Base-by-base conservation (phyloP, 2,113 vertebrate species). In the Bos taurus region DNA sequence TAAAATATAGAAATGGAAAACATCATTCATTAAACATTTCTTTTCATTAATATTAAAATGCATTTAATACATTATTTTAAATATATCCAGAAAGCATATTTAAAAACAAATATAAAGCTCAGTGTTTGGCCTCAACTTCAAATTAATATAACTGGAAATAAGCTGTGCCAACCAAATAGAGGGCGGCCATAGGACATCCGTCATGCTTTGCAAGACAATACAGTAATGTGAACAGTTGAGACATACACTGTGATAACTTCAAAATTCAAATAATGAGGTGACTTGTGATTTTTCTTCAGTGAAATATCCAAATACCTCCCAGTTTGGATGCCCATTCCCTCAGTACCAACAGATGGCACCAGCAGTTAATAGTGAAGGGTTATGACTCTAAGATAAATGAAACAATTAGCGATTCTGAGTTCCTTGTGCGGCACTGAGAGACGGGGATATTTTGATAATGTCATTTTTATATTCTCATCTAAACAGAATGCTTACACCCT, bases 311-410 rank as follows among this genome's bases (percentile, higher is more conserved):
- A 4, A 62, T 57, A 30, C 36, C 60, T 33, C 57, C 50, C 36
- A n/a, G 9, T 83, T 23, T 54, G 83, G 77, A 56, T 91, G 54
- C 40, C 95, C 94, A 21, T 62, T 86, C 62, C 78, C 59, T 62
- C 12, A 36, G 56, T 13, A 78, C 92, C 95, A 54, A 97, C 87
- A 97, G 96, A 96, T 80, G 96, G 96, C 89, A 96, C 92, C 90
- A 93, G 87, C 33, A 36, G 26, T 91, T 97, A 87, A 60, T 80
- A 56, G 78, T 93, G 92, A 82, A 48, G 26, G 89, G 85, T 86
- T 88, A 19, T 13, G 83, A 48, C 52, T 80, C 57, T 10, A 86
- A 83, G 56, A 33, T 33, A n/a, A 82, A 84, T 43, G 26, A 14
- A 46, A 33, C 52, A 67, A 93, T 71, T 3, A 60, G 50, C 74